phyloP scores from a whole-genome alignment of 2,888 invertebrate species.

The Rotaria socialis region DNA sequence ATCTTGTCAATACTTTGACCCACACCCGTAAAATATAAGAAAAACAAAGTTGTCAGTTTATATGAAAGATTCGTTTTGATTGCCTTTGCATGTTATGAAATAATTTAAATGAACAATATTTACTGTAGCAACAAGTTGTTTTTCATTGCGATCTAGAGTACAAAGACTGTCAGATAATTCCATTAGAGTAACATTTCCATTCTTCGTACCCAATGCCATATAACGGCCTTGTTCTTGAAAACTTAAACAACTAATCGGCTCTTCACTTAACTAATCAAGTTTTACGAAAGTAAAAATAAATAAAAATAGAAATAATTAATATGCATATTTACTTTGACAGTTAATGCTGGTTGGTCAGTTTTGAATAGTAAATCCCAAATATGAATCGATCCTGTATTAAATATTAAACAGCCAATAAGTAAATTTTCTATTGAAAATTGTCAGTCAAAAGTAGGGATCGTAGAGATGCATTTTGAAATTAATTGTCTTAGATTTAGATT shows the following conservation, averaged over 20 bases:
- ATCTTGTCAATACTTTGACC: no score
- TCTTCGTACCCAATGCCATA: conserved; percentile 73
- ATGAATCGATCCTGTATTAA: conserved; percentile 64
- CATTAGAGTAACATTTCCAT: conserved; percentile 73
- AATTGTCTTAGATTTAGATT: no score
- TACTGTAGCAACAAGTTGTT: conserved; percentile 70
- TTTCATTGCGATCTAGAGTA: conserved; percentile 72
- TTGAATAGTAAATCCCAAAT: conserved; percentile 84
- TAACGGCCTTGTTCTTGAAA: conserved; percentile 70
- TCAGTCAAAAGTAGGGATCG: no score
- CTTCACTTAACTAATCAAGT: conserved; percentile 63
- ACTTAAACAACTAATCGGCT: conserved; percentile 67
- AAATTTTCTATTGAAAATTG: no score
- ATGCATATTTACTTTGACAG: conserved; percentile 64
- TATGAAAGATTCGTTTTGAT: no score
- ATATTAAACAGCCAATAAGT: no score
- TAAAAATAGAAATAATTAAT: neutral
- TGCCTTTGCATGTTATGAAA: no score
- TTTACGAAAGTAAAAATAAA: neutral
- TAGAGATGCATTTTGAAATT: no score
- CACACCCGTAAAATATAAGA: no score
- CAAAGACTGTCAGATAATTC: conserved; percentile 75
- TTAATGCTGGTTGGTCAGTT: conserved; percentile 74
- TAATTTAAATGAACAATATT: neutral
- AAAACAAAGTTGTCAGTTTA: no score